These are phyloP conservation scores for Cybosia mesomella DNA, from an alignment of 2,888 invertebrate species.

Conservation along the genomic window DNA sequence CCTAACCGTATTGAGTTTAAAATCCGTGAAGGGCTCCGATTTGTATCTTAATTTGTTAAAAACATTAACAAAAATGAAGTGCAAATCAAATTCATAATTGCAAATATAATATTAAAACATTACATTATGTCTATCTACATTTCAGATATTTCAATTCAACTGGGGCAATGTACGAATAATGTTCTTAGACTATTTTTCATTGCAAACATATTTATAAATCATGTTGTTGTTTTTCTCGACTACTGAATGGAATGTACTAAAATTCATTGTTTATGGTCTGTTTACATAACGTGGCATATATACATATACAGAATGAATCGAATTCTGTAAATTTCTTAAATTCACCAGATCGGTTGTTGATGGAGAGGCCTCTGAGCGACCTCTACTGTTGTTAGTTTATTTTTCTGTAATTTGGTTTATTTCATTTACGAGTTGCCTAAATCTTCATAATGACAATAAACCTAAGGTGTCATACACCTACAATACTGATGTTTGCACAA, in stretches of 20 bases:
- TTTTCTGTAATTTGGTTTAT: too few relatives aligned
- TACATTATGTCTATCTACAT: background rate
- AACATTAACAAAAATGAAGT: background rate
- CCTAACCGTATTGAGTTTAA: background rate
- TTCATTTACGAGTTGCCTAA: too few relatives aligned
- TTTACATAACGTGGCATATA: background rate
- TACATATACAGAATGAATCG: background rate
- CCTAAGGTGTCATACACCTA: too few relatives aligned
- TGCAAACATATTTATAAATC: slow-evolving; percentile 6
- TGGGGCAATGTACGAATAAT: background rate
- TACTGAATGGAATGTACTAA: background rate
- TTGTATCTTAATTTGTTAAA: background rate
- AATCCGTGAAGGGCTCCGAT: background rate
- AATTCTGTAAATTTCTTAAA: background rate
- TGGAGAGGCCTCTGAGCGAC: background rate
- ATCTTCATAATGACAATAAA: too few relatives aligned
- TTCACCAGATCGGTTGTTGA: background rate
- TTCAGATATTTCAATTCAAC: background rate
- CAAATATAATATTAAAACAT: background rate
- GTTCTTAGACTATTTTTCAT: slow-evolving; percentile 12
- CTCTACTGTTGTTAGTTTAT: background rate
- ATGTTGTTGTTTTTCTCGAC: slow-evolving; percentile 6
- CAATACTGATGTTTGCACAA: too few relatives aligned
- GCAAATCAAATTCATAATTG: background rate
- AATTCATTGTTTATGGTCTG: background rate